Evolutionary conservation across 2,797 vertebrate species (phyloP), one percentile per base, ranked within the genome.

Genomic region (Margarornis squamiger): DNA sequence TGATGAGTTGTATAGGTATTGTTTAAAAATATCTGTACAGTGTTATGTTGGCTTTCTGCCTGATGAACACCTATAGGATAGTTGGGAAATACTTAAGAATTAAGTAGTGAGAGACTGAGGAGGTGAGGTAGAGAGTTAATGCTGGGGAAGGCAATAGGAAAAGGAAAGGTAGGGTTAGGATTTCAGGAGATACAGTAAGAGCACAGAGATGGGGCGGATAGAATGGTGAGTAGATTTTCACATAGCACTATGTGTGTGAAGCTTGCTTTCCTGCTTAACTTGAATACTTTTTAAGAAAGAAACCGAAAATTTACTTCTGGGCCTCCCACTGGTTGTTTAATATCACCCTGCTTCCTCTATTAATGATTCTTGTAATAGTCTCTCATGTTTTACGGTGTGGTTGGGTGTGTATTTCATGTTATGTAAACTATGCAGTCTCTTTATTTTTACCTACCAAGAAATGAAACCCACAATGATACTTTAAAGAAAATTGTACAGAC

Each of bases 171-270:
- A 17, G 5, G 16, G 21, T 45, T 9, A 55, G 23, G 48, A 27
- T 58, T 3, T 43, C 22, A 58, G 26, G 36, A 79, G 32, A 23
- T 43, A 18, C 0, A 3, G n/a, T 27, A 32, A 52, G 34, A 80
- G 12, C 21, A 73, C 20, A 54, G 11, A 41, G 7, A 10, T 26
- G 9, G 13, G 7, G 7, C 1, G 0, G 8, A 15, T 27, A 20
- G 36, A 62, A 30, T 5, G 1, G 10, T n/a, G 62, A 83, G 5
- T 63, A 19, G 22, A 39, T 62, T 81, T 91, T 77, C 18, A 77
- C 39, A 10, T 34, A 73, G 24, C 18, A 63, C 29, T 13, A 2
- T 39, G 11, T 14, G 11, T 6, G 7, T 6, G 7, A 1, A 6
- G 5, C 9, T 6, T 38, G 12, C 10, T 54, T 67, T 92, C 20